Base-by-base conservation (phyloP, 2,113 vertebrate genomes). In the Piprites chloris region DNA sequence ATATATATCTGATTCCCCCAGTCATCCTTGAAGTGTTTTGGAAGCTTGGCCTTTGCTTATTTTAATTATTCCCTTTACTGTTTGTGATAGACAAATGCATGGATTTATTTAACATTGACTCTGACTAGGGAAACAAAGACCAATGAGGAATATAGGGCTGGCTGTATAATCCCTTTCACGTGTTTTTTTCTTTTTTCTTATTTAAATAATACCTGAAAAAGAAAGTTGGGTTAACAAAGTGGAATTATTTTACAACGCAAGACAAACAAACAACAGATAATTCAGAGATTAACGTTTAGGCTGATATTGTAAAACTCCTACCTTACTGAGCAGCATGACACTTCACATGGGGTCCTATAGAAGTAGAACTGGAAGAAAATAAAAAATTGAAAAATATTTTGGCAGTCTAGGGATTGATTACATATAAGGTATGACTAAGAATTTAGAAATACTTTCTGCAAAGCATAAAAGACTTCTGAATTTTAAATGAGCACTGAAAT, bases 61-160 rank as follows among this genome's bases (percentile, higher is more conserved):
- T 97, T 97, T 94, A 93, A 96, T 95, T 87, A 78, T 96, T 95
- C 50, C 44, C 50, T 91, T 91, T 63, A 49, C 20, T 63, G 73
- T 35, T 87, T 71, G 27, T 89, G 55, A 83, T 6, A 80, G 83
- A 85, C 5, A 85, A 95, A 85, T 92, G 22, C 50, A 59, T 69
- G 39, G 24, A 72, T 93, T 92, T 89, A 71, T 44, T 90, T 88
- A 85, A 86, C 28, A 73, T 32, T 87, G 30, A 47, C 12, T 93
- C 66, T 67, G 76, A 81, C 83, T 16, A 59, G 12, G 50, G 53
- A 90, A 90, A 77, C 22, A 61, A 84, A 56, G 32, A 75, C 23
- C 35, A 62, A 22, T 33, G n/a, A 56, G 35, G 5, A 96, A 84
- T 42, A 78, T 5, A 78, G 8, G 19, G 18, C 42, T 74, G n/a